These are phyloP conservation scores for Archilochus colubris DNA, from an alignment of 2,113 vertebrate species.

Conservation along the genomic window DNA sequence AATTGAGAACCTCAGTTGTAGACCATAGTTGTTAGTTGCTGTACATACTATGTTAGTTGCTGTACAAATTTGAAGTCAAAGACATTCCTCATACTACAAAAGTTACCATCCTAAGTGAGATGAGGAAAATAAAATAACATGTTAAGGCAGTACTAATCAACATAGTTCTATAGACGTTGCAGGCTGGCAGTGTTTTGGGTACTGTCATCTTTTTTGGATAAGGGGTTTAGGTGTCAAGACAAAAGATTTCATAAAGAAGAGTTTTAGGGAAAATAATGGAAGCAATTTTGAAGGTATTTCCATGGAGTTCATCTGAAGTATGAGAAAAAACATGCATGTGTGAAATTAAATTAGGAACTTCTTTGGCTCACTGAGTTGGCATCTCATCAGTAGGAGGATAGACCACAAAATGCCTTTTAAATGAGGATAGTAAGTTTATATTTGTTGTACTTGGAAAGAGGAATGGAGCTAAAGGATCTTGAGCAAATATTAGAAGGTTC, in stretches of 20 bases:
- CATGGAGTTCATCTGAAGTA: not conserved
- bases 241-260: not conserved
- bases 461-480: not conserved
- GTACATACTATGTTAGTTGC: not conserved
- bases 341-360: not conserved
- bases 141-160: not conserved
- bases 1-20: not conserved
- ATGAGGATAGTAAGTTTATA: not conserved
- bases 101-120: not conserved
- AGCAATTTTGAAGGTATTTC: not conserved
- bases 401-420: not conserved
- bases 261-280: not conserved
- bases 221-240: not conserved
- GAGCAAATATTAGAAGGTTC: not conserved
- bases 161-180: not conserved
- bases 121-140: not conserved
- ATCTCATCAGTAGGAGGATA: not conserved
- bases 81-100: not conserved
- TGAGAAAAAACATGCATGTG: not conserved
- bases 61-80: not conserved
- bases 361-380: not conserved
- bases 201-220: not conserved
- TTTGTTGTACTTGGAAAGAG: not conserved
- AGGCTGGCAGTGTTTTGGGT: not conserved
- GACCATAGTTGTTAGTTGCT: not conserved